Evolutionary conservation across 2,888 invertebrate species (phyloP).

Genomic region (Lithophane semibrunnea): DNA sequence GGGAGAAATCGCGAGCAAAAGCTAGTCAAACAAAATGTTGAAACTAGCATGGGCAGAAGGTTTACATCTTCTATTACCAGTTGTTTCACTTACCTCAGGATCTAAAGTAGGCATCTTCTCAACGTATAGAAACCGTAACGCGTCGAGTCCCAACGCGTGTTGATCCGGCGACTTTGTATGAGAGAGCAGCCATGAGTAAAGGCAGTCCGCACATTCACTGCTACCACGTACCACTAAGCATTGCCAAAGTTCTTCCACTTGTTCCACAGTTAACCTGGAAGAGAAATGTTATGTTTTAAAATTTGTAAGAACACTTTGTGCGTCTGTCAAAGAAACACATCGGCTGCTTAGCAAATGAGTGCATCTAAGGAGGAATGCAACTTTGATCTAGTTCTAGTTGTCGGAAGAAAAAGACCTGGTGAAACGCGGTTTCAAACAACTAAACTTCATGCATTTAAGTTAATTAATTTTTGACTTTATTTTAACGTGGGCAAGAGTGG

Average conservation of each 20-base stretch:
- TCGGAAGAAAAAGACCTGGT: background rate
- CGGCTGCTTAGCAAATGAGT: background rate
- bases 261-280: conserved; percentile 94
- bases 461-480: background rate
- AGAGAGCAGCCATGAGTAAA: conserved; percentile 97
- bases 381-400: too few relatives aligned
- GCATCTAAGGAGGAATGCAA: too few relatives aligned
- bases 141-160: conserved; percentile 96
- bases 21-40: background rate
- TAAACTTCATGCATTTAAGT: background rate
- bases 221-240: conserved; percentile 95
- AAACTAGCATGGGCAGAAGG: too few relatives aligned
- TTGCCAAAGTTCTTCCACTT: conserved; percentile 97
- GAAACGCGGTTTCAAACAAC: background rate
- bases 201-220: conserved; percentile 96
- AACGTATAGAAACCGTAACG: conserved; percentile 96
- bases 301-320: background rate
- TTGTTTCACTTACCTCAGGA: conserved; percentile 91
- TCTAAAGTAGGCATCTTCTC: conserved; percentile 97
- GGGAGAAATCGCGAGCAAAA: background rate
- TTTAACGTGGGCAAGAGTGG: background rate
- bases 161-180: conserved; percentile 98
- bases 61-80: background rate
- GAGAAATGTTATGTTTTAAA: background rate
- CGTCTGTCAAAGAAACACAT: background rate